A percentile compares a stretch with the other conserved stretches of the same genome.
These are phyloP conservation scores for Drosophila rufa DNA, from an alignment of 1,140 invertebrate species.

Conservation along the genomic window DNA sequence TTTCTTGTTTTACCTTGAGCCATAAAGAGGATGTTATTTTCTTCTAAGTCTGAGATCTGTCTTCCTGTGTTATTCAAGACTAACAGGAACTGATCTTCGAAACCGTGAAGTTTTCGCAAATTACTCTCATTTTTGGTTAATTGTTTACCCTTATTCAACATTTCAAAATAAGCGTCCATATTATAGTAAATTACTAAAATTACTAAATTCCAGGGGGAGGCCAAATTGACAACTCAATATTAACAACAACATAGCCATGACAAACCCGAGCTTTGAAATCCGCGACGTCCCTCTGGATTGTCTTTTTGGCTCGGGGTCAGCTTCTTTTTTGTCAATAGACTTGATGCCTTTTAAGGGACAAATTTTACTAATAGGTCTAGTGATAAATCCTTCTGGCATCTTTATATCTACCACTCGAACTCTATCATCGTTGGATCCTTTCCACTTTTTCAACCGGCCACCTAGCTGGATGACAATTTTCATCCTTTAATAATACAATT, in stretches of 20 bases:
- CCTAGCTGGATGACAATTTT: neutral
- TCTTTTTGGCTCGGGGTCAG: neutral
- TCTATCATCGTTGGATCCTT: neutral
- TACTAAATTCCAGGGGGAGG: no score
- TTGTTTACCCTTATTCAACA: neutral
- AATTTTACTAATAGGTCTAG: neutral
- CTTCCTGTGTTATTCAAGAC: neutral
- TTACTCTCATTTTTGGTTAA: neutral
- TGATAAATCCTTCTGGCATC: neutral
- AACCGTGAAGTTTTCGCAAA: neutral
- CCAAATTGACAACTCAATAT: neutral
- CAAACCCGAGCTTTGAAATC: neutral
- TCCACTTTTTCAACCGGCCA: neutral
- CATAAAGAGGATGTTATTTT: conserved; percentile 1
- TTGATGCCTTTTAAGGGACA: neutral
- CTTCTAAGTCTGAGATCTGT: neutral
- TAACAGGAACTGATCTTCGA: neutral
- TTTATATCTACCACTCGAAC: neutral
- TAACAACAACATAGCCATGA: neutral
- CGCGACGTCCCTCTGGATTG: neutral
- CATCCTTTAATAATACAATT: neutral
- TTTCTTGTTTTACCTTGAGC: neutral
- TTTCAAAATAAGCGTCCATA: neutral
- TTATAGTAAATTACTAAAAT: conserved; percentile 2
- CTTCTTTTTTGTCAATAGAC: neutral